A percentile compares a stretch with the other conserved stretches of the same genome.
These are phyloP conservation scores for Arion vulgaris DNA, from an alignment of 1,140 invertebrate species.

Conservation along the genomic window DNA sequence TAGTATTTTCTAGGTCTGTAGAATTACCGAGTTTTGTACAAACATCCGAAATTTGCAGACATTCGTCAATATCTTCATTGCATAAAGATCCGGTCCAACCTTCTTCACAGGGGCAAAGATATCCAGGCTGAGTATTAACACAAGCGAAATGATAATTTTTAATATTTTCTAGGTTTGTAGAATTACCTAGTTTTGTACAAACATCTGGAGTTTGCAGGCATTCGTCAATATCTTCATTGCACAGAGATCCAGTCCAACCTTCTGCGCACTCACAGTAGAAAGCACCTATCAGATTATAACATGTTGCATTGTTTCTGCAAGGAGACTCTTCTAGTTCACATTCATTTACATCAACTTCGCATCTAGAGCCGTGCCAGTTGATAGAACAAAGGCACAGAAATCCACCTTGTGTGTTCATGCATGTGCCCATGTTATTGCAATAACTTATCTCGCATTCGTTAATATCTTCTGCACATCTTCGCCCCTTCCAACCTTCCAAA, in stretches of 20 bases:
- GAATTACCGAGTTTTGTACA: background rate
- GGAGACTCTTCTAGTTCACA: conserved; percentile 83
- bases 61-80: conserved; percentile 74
- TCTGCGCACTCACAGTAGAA: conserved; percentile 46
- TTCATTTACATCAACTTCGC: conserved; percentile 49
- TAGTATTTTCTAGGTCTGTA: conserved; percentile 63
- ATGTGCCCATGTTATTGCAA: conserved; percentile 83
- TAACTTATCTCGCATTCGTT: conserved; percentile 74
- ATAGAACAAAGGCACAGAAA: conserved; percentile 4
- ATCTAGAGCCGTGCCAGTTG: conserved; percentile 27
- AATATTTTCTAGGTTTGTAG: conserved; percentile 62
- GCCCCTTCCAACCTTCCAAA: conserved; percentile 90
- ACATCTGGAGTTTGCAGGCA: conserved; percentile 32
- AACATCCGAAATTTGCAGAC: conserved; percentile 59
- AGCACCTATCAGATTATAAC: conserved; percentile 43
- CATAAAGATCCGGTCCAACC: conserved; percentile 54
- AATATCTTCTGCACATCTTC: conserved; percentile 81
- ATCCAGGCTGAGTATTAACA: conserved; percentile 4
- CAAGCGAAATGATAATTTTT: background rate
- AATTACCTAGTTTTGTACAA: background rate
- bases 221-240: conserved; percentile 52
- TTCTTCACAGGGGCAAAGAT: background rate
- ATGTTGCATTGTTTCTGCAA: conserved; percentile 77
- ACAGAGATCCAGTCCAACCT: conserved; percentile 46
- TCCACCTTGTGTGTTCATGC: conserved; percentile 23